Percentiles rank a stretch among this genome's conserved stretches.
Evolutionary conservation across 2,888 invertebrate species (phyloP).

Genomic region (Theretra japonica): DNA sequence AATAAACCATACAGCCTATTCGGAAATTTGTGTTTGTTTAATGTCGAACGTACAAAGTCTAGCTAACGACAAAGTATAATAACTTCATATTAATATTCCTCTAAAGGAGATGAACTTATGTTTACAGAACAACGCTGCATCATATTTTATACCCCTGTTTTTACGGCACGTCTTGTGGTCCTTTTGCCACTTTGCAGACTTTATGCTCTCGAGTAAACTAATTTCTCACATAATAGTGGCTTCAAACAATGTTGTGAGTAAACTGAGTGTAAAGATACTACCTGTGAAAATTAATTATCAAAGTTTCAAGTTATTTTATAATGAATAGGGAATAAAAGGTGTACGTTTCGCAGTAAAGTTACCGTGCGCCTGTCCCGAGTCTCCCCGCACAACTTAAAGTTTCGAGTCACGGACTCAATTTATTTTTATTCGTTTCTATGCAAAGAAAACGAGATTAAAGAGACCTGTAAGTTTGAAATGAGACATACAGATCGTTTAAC

Average conservation of each 20-base stretch:
- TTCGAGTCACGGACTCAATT: constrained; percentile 29
- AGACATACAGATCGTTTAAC: background rate
- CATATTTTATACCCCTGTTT: constrained; percentile 12
- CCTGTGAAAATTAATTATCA: constrained; percentile 23
- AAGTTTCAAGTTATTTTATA: constrained; percentile 27
- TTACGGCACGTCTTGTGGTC: constrained; percentile 16
- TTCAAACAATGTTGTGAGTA: constrained; percentile 11
- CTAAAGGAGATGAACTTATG: background rate
- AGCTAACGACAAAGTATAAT: too few relatives aligned
- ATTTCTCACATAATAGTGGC: constrained; percentile 22
- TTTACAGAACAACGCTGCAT: constrained; percentile 6
- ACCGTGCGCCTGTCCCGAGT: background rate
- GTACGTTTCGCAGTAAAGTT: constrained; percentile 17
- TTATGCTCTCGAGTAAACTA: constrained; percentile 18
- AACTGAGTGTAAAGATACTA: constrained; percentile 1
- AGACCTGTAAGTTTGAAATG: background rate
- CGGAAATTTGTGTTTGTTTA: too few relatives aligned
- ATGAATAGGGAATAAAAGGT: constrained; percentile 24
- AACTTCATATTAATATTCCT: too few relatives aligned
- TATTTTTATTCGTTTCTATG: constrained; percentile 36
- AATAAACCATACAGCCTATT: too few relatives aligned
- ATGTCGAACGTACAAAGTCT: too few relatives aligned
- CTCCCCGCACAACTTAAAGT: constrained; percentile 18
- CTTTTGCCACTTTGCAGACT: constrained; percentile 20
- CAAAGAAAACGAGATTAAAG: constrained; percentile 34